Evolutionary conservation across 35 echinoderm and acorn worm genomes (phyloP).

Genomic region (Amphiura filiformis): DNA sequence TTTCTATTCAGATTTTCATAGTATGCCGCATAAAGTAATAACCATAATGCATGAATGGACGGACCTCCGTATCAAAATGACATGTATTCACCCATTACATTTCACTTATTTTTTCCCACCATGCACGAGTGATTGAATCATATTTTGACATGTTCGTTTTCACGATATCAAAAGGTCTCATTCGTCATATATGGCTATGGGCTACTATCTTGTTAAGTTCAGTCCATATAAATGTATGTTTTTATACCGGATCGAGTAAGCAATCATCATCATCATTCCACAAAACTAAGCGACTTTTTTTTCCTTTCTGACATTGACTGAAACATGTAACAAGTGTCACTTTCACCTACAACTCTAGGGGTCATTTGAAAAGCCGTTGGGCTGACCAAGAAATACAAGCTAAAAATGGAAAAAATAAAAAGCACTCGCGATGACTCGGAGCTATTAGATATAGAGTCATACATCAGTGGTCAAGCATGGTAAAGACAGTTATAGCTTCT

Average conservation of each 20-base stretch:
- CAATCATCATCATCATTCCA: too few relatives aligned
- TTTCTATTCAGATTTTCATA: too few relatives aligned
- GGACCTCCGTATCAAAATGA: too few relatives aligned
- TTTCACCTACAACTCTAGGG: not conserved
- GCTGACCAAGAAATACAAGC: not conserved
- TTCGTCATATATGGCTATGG: not conserved
- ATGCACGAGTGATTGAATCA: not conserved
- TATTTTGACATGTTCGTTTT: not conserved
- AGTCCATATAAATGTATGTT: too few relatives aligned
- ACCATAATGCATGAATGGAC: too few relatives aligned
- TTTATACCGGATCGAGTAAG: too few relatives aligned
- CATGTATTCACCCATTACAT: not conserved
- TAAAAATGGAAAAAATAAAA: not conserved
- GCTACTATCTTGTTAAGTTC: not conserved
- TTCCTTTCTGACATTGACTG: not conserved
- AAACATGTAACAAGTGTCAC: conserved; percentile 1
- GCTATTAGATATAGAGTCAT: conserved; percentile 3
- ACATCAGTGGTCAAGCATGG: not conserved
- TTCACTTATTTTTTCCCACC: conserved; percentile 7
- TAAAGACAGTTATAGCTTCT: not conserved
- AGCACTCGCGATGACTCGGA: not conserved
- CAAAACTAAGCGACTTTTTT: not conserved
- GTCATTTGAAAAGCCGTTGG: not conserved
- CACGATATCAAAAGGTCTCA: not conserved
- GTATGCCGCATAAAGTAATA: too few relatives aligned